These are phyloP conservation scores for Momotus momota DNA, from an alignment of 2,797 vertebrate genomes.

Conservation along the genomic window DNA sequence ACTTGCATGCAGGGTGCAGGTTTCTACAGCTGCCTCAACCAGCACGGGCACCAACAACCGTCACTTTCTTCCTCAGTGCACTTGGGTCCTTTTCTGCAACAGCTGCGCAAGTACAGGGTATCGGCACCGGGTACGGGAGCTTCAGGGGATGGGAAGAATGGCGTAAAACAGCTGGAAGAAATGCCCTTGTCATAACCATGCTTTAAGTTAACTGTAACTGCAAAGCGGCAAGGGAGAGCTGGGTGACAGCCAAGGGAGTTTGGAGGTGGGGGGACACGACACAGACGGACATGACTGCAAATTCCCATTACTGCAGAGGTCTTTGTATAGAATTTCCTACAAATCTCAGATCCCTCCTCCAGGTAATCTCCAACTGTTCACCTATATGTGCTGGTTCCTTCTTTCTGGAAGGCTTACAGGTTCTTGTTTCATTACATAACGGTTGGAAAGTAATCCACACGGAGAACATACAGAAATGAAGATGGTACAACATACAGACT, in stretches of 20 bases:
- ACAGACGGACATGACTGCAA: fast-evolving
- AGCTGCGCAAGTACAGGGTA: not conserved
- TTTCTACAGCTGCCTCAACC: not conserved
- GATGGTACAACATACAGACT: not conserved
- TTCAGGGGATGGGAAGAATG: not conserved
- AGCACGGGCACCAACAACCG: not conserved
- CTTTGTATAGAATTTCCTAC: not conserved
- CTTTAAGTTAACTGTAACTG: not conserved
- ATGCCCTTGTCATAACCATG: fast-evolving
- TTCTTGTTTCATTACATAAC: not conserved
- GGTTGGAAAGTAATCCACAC: not conserved
- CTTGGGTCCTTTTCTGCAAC: not conserved
- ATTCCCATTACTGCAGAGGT: not conserved
- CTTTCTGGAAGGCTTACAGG: not conserved
- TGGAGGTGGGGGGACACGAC: no score
- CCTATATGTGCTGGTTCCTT: not conserved
- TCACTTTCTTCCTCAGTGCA: not conserved
- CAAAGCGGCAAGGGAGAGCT: not conserved
- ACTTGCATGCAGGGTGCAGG: not conserved
- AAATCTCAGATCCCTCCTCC: not conserved
- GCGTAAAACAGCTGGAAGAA: not conserved
- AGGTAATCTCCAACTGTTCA: not conserved
- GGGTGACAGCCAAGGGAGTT: no score
- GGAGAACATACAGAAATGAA: not conserved
- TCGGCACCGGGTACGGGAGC: not conserved